These are phyloP conservation scores for Phrynosoma platyrhinos DNA, from an alignment of 2,113 vertebrate genomes.

Conservation along the genomic window DNA sequence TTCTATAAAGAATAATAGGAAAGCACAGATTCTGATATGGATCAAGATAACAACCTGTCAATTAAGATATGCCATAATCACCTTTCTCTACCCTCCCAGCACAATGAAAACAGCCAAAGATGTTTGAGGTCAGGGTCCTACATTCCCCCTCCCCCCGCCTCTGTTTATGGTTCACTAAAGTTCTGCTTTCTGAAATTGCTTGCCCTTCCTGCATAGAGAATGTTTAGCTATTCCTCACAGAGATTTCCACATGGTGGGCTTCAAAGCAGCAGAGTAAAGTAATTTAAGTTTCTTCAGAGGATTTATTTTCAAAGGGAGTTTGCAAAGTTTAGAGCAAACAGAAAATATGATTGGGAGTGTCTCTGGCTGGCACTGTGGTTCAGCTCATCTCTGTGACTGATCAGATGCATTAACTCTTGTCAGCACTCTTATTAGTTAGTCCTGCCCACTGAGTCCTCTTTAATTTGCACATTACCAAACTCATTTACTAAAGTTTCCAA, in stretches of 20 bases:
- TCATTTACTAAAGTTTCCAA: background rate
- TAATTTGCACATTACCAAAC: background rate
- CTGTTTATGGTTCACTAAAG: background rate
- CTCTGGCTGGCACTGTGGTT: background rate
- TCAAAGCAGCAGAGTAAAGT: conserved; percentile 9
- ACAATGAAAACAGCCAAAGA: conserved; percentile 31
- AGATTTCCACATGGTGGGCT: conserved; percentile 30
- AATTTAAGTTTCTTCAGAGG: conserved; percentile 26
- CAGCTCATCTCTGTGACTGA: background rate
- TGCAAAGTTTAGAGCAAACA: conserved; percentile 25
- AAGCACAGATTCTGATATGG: background rate
- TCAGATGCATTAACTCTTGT: background rate
- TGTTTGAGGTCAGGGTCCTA: conserved; percentile 22
- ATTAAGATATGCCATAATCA: conserved; percentile 35
- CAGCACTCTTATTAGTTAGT: background rate
- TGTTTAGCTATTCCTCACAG: conserved; percentile 29
- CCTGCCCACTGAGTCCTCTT: background rate
- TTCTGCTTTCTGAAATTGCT: conserved; percentile 40
- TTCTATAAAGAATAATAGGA: background rate
- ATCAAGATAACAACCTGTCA: conserved; percentile 30
- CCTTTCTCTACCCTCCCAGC: conserved; percentile 36
- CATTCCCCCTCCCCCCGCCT: no score
- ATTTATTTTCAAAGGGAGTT: conserved; percentile 50
- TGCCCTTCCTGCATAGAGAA: conserved; percentile 17
- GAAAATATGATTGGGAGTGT: background rate